phyloP scores from a whole-genome alignment of 2,888 invertebrate species.

The Eilema caniola region DNA sequence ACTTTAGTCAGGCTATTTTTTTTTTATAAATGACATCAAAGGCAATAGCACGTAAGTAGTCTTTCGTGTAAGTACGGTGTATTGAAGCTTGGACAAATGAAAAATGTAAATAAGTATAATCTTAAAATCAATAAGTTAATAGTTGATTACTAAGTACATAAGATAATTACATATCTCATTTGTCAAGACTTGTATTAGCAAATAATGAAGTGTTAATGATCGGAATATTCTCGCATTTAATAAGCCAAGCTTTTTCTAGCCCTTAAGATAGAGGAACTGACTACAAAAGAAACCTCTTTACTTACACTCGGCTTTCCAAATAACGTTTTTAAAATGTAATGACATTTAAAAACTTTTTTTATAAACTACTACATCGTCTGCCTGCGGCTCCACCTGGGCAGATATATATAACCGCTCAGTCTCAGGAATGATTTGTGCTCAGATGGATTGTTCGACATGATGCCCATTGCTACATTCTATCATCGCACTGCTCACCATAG shows the following conservation, averaged over 20 bases:
- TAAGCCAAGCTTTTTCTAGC: neutral
- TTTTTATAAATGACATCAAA: neutral
- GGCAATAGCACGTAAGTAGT: neutral
- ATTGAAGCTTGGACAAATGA: neutral
- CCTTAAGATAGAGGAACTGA: too few species aligned
- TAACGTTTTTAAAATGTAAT: too few species aligned
- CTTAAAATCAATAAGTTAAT: neutral
- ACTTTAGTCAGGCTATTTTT: neutral
- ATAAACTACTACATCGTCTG: too few species aligned
- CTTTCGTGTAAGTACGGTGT: neutral
- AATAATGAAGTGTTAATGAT: conserved; percentile 1
- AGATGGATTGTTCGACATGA: too few species aligned
- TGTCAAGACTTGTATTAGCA: neutral
- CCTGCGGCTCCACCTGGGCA: too few species aligned
- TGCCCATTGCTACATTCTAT: too few species aligned
- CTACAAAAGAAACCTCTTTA: too few species aligned
- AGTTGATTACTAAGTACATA: conserved; percentile 5
- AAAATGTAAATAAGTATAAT: neutral
- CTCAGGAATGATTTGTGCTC: too few species aligned
- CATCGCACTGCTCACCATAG: too few species aligned
- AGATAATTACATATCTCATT: conserved; percentile 5
- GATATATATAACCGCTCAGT: too few species aligned
- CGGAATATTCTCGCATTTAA: neutral
- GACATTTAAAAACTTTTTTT: too few species aligned
- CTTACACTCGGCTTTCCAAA: too few species aligned